Conservation (phyloP, 1,140 invertebrate species). For the Centruroides sculpturatus region DNA sequence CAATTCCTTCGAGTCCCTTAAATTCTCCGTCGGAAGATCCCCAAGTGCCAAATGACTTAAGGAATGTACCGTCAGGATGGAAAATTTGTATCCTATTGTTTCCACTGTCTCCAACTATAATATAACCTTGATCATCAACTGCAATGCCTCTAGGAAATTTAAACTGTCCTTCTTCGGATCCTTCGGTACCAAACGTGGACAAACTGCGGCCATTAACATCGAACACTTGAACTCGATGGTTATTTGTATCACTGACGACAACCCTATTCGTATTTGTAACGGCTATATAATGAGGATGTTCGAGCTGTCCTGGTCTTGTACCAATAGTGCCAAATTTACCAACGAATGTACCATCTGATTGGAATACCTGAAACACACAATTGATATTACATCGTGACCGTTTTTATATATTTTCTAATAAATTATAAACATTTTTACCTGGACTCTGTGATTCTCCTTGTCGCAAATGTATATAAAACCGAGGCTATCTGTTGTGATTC, state of each 20-base stretch:
- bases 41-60: constrained; percentile 73
- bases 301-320: constrained; percentile 74
- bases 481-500: constrained; percentile 88
- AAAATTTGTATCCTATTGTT: constrained; percentile 68
- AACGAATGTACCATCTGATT: constrained; percentile 92
- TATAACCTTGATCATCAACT: constrained; percentile 92
- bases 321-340: constrained; percentile 88
- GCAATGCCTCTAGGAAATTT: constrained; percentile 92
- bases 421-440: constrained; percentile 5
- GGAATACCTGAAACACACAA: constrained; percentile 62
- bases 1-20: constrained; percentile 80
- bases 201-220: constrained; percentile 81
- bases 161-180: constrained; percentile 82
- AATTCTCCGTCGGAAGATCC: constrained; percentile 87
- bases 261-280: constrained; percentile 85
- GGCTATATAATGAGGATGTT: constrained; percentile 93
- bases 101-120: constrained; percentile 90
- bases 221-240: constrained; percentile 83
- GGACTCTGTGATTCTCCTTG: constrained; percentile 91
- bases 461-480: constrained; percentile 98
- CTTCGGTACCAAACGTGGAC: constrained; percentile 73
- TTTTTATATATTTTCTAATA: no score
- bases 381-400: background rate
- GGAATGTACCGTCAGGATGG: constrained; percentile 17
- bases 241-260: constrained; percentile 85